Base-by-base conservation (phyloP, 2,888 invertebrate genomes). In the Cheilosia soror region DNA sequence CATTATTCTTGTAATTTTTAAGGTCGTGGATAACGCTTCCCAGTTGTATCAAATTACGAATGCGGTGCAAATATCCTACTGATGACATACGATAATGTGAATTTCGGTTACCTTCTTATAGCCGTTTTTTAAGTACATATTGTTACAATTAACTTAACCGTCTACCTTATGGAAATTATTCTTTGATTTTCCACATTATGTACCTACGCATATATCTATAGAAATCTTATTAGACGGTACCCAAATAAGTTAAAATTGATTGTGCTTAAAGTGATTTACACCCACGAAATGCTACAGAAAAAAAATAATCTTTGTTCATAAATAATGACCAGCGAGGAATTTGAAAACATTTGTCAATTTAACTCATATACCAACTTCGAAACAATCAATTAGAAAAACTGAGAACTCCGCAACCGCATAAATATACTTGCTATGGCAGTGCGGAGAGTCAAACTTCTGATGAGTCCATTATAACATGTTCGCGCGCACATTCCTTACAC, bases 391-490 rank as follows among this genome's bases (percentile, higher is more conserved):
- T 85, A 81, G 62, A 81, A 81, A 68, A 77, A 81, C 80, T 77
- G 85, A 81, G 72, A 85, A 51, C 51, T 66, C 76, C 75, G 84
- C 85, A 81, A 85, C 85, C 85, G 68, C 85, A 85, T 60, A 66
- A 20, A 58, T 71, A 58, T 71, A 71, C 47, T 47, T 42, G 13
- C 40, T 31, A 29, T 42, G 37, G 27, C 27, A 51, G 57, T 57
- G 66, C 33, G 40, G 53, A 84, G 47, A 84, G 53, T 71, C 80
- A 80, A 80, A 76, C 84, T 80, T 84, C 84, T 84, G 85, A 85
- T 85, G 85, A 81, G 85, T 85, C 85, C 85, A 85, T 85, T 85
- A 85, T 85, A 85, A 81, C 66, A 77, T 77, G 85, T 85, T 81
- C 76, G 77, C 85, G 81, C 80, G 77, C 85, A 85, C 85, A 85